Percentiles rank a stretch among this genome's conserved stretches.
Evolutionary conservation across 2,888 invertebrate species (phyloP).

Genomic region (Coenonympha glycerion): DNA sequence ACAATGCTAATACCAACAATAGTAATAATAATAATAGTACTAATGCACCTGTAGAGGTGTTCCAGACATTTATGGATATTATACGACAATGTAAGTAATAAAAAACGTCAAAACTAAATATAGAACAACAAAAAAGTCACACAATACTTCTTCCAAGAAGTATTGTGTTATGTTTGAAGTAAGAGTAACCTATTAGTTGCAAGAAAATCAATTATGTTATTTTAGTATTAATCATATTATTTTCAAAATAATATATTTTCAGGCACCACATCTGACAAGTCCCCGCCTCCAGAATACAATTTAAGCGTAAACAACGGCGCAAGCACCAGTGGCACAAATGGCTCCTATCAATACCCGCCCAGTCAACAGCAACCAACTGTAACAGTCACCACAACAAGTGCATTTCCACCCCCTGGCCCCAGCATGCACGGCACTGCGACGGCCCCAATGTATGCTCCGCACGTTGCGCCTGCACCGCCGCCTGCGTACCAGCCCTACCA

Average conservation of each 20-base stretch:
- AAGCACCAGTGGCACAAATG: not conserved
- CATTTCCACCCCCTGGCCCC: not conserved
- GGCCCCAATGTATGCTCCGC: not conserved
- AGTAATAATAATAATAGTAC: not conserved
- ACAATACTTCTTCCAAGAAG: too few species aligned
- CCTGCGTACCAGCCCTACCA: conserved; percentile 6
- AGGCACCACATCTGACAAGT: not conserved
- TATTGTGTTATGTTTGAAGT: too few species aligned
- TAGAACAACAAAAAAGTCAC: too few species aligned
- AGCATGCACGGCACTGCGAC: not conserved
- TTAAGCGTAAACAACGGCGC: not conserved
- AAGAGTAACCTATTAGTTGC: too few species aligned
- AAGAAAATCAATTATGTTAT: too few species aligned
- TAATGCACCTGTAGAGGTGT: conserved; percentile 7
- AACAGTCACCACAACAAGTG: not conserved
- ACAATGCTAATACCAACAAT: not conserved
- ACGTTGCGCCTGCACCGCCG: not conserved
- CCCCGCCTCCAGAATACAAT: not conserved
- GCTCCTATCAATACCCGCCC: not conserved
- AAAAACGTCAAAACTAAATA: too few species aligned
- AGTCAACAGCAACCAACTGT: not conserved
- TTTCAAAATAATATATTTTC: not conserved
- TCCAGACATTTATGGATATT: conserved; percentile 13
- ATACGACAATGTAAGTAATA: conserved; percentile 7
- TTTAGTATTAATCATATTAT: too few species aligned